Percentiles rank a stretch among this genome's conserved stretches.
These are phyloP conservation scores for Palaemon carinicauda DNA, from an alignment of 1,140 invertebrate genomes.

Conservation along the genomic window DNA sequence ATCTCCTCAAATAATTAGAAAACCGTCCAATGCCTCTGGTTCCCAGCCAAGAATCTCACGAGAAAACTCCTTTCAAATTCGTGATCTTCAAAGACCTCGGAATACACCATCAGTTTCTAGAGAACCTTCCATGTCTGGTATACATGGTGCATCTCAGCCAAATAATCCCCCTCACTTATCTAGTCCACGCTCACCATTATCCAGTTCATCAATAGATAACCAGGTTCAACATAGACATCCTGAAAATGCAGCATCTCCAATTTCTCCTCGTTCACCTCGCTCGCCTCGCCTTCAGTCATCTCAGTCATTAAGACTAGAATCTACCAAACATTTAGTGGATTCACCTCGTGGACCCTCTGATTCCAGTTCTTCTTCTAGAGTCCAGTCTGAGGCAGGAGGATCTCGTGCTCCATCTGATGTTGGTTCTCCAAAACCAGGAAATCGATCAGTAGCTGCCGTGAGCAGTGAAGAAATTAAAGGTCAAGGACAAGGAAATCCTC, in stretches of 20 bases:
- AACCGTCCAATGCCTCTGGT: conserved; percentile 41
- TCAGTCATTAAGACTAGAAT: conserved; percentile 3
- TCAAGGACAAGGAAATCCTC: conserved; percentile 6
- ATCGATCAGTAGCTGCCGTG: conserved; percentile 27
- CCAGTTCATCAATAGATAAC: not conserved
- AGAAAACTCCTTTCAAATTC: conserved; percentile 37
- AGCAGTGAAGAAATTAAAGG: conserved; percentile 19
- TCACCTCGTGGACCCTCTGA: conserved; percentile 28
- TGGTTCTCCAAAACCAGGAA: conserved; percentile 35
- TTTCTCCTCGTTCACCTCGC: conserved; percentile 29
- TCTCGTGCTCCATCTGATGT: conserved; percentile 26
- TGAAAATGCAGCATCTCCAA: conserved; percentile 20
- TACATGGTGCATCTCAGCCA: conserved; percentile 21
- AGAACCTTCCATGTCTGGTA: conserved; percentile 42
- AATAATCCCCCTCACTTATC: not conserved
- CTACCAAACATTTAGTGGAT: conserved; percentile 3
- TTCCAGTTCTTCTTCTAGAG: conserved; percentile 16
- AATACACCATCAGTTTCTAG: conserved; percentile 14
- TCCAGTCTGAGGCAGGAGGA: conserved; percentile 22
- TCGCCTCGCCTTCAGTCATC: not conserved
- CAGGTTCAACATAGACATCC: not conserved
- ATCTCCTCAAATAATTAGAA: conserved; percentile 41
- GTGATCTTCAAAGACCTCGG: conserved; percentile 23
- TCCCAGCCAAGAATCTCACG: not conserved
- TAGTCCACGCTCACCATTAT: not conserved